These are phyloP conservation scores for Carlito syrichta DNA, from an alignment of 2,113 vertebrate genomes.

Conservation along the genomic window DNA sequence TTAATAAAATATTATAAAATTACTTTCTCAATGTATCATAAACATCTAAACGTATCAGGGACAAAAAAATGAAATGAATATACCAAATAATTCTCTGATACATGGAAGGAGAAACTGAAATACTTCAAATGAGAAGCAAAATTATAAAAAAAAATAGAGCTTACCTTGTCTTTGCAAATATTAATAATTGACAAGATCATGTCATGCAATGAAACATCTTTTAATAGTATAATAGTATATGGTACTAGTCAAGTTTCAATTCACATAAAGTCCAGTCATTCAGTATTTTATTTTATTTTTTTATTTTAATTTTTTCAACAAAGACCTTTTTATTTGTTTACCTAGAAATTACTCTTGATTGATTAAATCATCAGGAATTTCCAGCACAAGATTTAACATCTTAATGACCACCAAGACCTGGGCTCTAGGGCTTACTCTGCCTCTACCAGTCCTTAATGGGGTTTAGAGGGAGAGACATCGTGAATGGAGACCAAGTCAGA, in stretches of 20 bases:
- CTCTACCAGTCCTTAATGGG: too few species aligned
- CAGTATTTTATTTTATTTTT: too few species aligned
- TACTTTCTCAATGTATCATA: neutral
- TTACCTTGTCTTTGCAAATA: neutral
- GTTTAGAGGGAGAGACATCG: neutral
- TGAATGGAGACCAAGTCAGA: too few species aligned
- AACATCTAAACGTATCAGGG: neutral
- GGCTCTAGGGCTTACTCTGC: too few species aligned
- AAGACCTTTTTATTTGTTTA: too few species aligned
- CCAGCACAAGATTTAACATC: too few species aligned
- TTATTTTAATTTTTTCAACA: too few species aligned
- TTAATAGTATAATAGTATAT: neutral
- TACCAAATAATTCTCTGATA: neutral
- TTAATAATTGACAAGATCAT: neutral
- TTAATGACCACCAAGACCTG: too few species aligned
- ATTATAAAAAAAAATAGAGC: neutral
- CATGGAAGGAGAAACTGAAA: neutral
- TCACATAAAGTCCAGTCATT: neutral
- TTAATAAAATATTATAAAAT: neutral
- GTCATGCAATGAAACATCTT: neutral
- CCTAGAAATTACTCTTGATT: too few species aligned
- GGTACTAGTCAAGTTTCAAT: neutral
- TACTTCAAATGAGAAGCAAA: neutral
- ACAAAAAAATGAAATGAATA: neutral
- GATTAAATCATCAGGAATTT: too few species aligned